phyloP scores from a whole-genome alignment of 2,113 vertebrate species.

The Dunckerocampus dactyliophorus region DNA sequence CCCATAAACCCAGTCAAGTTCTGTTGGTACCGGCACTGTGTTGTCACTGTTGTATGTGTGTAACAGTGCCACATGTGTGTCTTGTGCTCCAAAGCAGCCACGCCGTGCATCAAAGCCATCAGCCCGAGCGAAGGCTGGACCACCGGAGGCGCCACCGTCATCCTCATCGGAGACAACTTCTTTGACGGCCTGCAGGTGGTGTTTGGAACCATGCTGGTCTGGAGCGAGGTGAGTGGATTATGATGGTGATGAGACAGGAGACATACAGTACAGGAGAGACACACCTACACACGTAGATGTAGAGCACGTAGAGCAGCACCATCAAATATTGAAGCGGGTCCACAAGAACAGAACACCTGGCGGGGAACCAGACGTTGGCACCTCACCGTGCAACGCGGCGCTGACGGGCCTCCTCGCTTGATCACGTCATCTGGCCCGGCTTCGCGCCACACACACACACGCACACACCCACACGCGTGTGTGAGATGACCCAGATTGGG shows the following conservation, averaged over 20 bases:
- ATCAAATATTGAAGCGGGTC: slow-evolving; percentile 62
- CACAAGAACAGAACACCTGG: slow-evolving; percentile 57
- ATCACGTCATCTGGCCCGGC: slow-evolving; percentile 33
- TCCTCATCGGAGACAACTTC: slow-evolving; percentile 96
- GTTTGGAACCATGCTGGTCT: slow-evolving; percentile 91
- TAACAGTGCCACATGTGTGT: not conserved
- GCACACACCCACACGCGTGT: not conserved
- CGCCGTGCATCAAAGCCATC: slow-evolving; percentile 95
- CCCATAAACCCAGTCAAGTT: no score
- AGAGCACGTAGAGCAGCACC: slow-evolving; percentile 6
- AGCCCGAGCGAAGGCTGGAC: slow-evolving; percentile 96
- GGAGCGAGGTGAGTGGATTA: slow-evolving; percentile 84
- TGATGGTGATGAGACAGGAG: no score
- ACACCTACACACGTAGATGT: not conserved
- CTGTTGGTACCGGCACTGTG: no score
- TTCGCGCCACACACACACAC: slow-evolving; percentile 18
- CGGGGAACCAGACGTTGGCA: slow-evolving; percentile 14
- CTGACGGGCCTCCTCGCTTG: slow-evolving; percentile 30
- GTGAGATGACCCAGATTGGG: slow-evolving; percentile 38
- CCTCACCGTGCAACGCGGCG: slow-evolving; percentile 9
- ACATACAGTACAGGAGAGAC: not conserved
- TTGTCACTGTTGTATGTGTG: not conserved
- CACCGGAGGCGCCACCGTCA: slow-evolving; percentile 90
- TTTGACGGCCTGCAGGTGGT: slow-evolving; percentile 94
- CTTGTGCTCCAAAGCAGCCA: slow-evolving; percentile 79